Evolutionary conservation across 2,113 vertebrate species (phyloP), one percentile per base, ranked within the genome.

Genomic region (Gadus macrocephalus): DNA sequence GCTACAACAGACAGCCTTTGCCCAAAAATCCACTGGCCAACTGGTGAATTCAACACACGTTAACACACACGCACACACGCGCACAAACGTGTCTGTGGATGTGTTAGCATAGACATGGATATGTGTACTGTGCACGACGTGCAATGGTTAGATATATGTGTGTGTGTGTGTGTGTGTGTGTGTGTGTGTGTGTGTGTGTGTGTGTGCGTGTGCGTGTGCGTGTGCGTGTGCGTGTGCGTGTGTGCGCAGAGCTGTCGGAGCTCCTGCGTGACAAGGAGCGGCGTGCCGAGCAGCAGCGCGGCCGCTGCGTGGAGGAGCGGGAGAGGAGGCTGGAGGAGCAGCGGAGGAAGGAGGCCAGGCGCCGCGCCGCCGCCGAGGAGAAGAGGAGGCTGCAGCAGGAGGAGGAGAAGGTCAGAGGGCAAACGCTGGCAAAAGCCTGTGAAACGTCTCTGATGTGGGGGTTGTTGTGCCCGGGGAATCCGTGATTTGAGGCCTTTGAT

Each of bases 291-390:
- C 89, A 94, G 83, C 96, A 95, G 55, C 93, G 96, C 75, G 94
- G 95, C 75, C 95, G 93, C 72, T 87, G 92, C 42, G 81, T 94
- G 0, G 93, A 96, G 75, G 94, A 97, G 79, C 83, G 95, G 31
- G 94, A 92, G 86, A 91, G 89, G 85, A 95, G 92, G 70, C 81
- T 98, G 85, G 94, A 96, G 80, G 93, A 95, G 38, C 95, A 96
- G 80, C 88, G 89, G 16, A 92, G 91, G 82, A 91, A 92, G 62
- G 96, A 96, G 72, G 88, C 92, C 64, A 91, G 90, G 76, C 95
- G 95, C 66, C 91, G 93, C 75, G 92, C 90, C 1, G 94, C 95
- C 0, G 96, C 95, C 7, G 95, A 94, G 83, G 93, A 95, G 73
- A 98, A 94, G 81, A 92, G 94, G 75, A 93, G 89, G 35, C 91